phyloP scores from a whole-genome alignment of 2,797 vertebrate species.

The Falco rusticolus region DNA sequence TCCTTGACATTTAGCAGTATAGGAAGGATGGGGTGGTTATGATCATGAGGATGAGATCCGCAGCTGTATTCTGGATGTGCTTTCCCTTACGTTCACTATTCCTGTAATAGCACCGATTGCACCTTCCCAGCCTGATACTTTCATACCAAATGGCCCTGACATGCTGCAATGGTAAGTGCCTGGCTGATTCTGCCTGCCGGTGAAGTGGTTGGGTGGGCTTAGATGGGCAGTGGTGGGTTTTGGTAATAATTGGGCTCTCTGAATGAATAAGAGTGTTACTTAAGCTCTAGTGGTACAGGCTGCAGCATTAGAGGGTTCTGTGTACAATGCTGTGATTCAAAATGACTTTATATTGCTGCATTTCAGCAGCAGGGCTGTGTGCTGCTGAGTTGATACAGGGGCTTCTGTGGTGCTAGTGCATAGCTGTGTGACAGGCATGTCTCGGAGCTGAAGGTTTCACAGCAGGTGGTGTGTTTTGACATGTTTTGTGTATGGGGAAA shows the following conservation, averaged over 20 bases:
- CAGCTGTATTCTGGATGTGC: constrained; percentile 19
- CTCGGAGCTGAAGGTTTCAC: not conserved
- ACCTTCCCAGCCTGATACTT: not conserved
- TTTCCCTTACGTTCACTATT: not conserved
- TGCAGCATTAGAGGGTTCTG: not conserved
- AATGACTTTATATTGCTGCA: rapidly evolving
- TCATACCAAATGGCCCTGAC: not conserved
- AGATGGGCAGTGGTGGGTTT: rapidly evolving
- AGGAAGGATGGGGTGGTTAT: constrained; percentile 25
- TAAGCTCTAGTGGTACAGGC: not conserved
- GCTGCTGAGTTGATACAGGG: not conserved
- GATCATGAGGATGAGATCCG: not conserved
- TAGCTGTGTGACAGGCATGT: not conserved
- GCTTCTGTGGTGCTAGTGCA: not conserved
- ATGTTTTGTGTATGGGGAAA: not conserved
- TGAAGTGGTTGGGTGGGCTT: not conserved
- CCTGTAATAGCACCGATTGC: not conserved
- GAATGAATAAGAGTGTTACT: not conserved
- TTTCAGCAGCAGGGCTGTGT: not conserved
- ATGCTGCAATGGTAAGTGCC: not conserved
- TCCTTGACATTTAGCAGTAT: not conserved
- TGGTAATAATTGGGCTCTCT: not conserved
- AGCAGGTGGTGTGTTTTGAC: not conserved
- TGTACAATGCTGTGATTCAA: not conserved
- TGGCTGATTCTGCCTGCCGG: not conserved